Percentiles rank a stretch among this genome's conserved stretches.
Conservation (phyloP, 1,140 invertebrate species). For the Monochamus saltuarius region DNA sequence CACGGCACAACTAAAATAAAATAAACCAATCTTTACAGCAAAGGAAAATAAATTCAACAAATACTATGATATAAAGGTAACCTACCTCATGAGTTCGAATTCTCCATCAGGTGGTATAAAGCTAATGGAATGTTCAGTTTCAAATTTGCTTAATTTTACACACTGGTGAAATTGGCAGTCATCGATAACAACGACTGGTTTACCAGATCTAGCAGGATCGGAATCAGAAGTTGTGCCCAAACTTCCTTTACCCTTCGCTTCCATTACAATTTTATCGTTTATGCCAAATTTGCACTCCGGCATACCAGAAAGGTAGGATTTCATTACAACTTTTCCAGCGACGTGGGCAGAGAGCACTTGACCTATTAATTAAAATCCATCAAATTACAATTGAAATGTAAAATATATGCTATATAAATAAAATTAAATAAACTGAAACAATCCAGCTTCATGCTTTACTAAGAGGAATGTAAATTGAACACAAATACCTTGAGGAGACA, state of each 20-base stretch:
- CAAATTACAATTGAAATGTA: not conserved
- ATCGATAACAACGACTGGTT: constrained; percentile 97
- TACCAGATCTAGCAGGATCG: constrained; percentile 83
- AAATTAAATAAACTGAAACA: not conserved
- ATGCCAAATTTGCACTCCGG: constrained; percentile 99
- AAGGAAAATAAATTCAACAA: constrained; percentile 1
- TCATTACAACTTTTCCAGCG: constrained; percentile 99
- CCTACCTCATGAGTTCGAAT: constrained; percentile 97
- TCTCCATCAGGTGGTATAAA: constrained; percentile 99
- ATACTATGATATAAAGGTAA: not conserved
- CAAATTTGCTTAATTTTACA: constrained; percentile 99
- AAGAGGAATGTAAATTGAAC: no score
- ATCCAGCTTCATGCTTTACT: no score
- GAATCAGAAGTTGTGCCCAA: constrained; percentile 72
- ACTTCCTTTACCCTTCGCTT: constrained; percentile 84
- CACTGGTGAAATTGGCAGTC: constrained; percentile 99
- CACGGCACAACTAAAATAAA: no score
- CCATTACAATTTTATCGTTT: constrained; percentile 99
- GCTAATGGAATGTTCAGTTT: constrained; percentile 99
- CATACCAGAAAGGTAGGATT: constrained; percentile 99
- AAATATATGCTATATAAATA: not conserved
- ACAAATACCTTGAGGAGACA: constrained; percentile 93
- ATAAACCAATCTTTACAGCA: constrained; percentile 15
- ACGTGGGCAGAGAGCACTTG: constrained; percentile 99
- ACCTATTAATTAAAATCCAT: constrained; percentile 56